phyloP scores from a whole-genome alignment of 2,888 invertebrate genomes.

The Pristionchus entomophagus region DNA sequence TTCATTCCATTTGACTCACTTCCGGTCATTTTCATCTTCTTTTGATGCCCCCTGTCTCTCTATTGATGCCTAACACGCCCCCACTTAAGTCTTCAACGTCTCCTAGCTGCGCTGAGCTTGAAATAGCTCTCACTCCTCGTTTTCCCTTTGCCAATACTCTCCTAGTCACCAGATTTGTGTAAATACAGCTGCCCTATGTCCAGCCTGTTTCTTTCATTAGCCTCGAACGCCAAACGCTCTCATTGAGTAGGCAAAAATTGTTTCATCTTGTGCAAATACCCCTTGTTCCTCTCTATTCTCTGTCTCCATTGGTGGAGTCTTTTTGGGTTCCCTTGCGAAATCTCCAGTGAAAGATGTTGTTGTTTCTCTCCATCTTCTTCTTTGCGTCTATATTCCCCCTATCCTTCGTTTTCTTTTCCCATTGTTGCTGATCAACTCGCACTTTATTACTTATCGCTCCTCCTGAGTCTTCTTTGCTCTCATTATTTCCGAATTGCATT shows the following conservation, averaged over 20 bases:
- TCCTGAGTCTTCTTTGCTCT: conserved; percentile 10
- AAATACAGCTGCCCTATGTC: too few species aligned
- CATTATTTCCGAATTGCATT: background rate
- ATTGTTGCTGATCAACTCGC: background rate
- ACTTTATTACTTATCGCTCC: background rate
- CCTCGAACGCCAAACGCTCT: too few species aligned
- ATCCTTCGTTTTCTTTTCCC: background rate
- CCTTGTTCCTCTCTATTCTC: background rate
- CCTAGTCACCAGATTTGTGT: background rate
- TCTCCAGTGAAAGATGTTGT: background rate
- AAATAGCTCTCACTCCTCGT: background rate
- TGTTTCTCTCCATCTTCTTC: background rate
- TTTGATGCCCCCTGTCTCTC: background rate
- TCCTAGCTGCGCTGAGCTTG: background rate
- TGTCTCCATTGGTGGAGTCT: background rate
- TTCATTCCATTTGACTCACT: background rate
- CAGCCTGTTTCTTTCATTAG: too few species aligned
- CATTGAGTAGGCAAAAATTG: background rate
- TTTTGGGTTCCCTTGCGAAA: conserved; percentile 2
- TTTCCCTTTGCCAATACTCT: background rate
- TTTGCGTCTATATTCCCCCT: background rate
- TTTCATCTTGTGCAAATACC: background rate
- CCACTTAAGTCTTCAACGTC: background rate
- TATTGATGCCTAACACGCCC: background rate
- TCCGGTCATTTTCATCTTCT: background rate